These are phyloP conservation scores for Gisinianus flammeolus DNA, from an alignment of 2,888 invertebrate genomes.

Conservation along the genomic window DNA sequence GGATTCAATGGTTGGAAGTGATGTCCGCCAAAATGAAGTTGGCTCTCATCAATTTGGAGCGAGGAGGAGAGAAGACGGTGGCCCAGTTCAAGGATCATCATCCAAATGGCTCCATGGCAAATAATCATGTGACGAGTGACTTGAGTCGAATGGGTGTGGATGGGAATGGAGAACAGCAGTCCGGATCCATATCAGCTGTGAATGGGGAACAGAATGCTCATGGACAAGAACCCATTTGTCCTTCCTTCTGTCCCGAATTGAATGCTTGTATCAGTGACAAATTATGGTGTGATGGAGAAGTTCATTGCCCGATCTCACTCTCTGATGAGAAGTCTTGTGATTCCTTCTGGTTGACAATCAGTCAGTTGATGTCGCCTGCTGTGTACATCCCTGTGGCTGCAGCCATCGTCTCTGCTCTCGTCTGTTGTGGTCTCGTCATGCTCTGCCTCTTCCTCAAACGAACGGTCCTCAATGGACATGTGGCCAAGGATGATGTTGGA, in stretches of 20 bases:
- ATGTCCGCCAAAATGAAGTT: slow-evolving; percentile 56
- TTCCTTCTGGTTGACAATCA: slow-evolving; percentile 56
- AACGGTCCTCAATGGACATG: slow-evolving; percentile 59
- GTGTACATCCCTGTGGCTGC: slow-evolving; percentile 58
- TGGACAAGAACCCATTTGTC: slow-evolving; percentile 63
- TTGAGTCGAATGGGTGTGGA: not conserved
- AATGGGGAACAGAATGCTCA: not conserved
- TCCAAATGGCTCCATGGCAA: not conserved
- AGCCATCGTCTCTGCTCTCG: slow-evolving; percentile 51
- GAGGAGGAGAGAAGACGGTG: not conserved
- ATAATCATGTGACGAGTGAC: too few species aligned
- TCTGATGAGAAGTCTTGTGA: slow-evolving; percentile 56
- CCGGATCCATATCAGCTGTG: not conserved
- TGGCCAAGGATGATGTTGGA: slow-evolving; percentile 43
- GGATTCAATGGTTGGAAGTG: slow-evolving; percentile 83
- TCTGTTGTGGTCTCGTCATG: slow-evolving; percentile 62
- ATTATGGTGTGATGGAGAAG: slow-evolving; percentile 79
- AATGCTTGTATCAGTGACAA: slow-evolving; percentile 80
- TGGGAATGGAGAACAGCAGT: not conserved
- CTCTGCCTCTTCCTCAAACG: slow-evolving; percentile 64
- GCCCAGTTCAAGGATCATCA: not conserved
- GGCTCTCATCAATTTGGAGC: slow-evolving; percentile 42
- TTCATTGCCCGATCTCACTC: slow-evolving; percentile 52
- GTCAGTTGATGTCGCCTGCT: slow-evolving; percentile 57
- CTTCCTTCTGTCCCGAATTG: slow-evolving; percentile 76